Evolutionary conservation across 2,797 vertebrate species (phyloP), one percentile per base, ranked within the genome.

Genomic region (Capromys pilorides): DNA sequence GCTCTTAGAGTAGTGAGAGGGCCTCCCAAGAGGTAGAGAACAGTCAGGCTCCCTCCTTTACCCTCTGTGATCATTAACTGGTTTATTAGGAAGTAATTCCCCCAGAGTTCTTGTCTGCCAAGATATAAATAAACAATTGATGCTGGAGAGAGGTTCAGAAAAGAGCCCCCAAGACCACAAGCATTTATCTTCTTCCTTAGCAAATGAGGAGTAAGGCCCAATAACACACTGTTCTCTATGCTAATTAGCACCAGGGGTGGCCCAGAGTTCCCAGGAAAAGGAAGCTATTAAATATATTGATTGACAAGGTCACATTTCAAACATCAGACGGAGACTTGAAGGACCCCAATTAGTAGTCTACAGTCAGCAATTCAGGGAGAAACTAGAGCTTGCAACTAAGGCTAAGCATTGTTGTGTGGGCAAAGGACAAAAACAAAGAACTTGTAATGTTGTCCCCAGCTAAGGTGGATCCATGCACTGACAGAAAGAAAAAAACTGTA

Each of bases 211-310:
- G 64, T 24, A 6, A 96, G 94, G 39, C 64, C 45, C 91, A 89
- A 85, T 54, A 90, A 93, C 88, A 57, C 73, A 87, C 45, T 85
- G 96, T 85, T 0, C 2, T 90, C 33, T 31, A 81, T 64, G 96
- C 93, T 96, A 95, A 97, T 49, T 77, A 98, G 96, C 79, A 97
- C 75, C 91, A 96, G 84, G 57, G 92, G 79, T 39, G 94, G 93
- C 86, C 94, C 88, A 62, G 28, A 85, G 91, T 98, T 97, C 97
- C 93, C 97, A 95, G 88, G 73, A 80, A 90, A 90, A 96, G 96
- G 93, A 96, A 97, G 88, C 95, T 97, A 96, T 97, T 97, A 97
- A 97, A 94, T 90, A 97, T 73, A 80, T 73, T 73, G 93, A 96
- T 78, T 91, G 96, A 93, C 94, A 97, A 97, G 95, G 96, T 86